phyloP scores from a whole-genome alignment of 2,113 vertebrate species.

The Pterophyllum scalare region DNA sequence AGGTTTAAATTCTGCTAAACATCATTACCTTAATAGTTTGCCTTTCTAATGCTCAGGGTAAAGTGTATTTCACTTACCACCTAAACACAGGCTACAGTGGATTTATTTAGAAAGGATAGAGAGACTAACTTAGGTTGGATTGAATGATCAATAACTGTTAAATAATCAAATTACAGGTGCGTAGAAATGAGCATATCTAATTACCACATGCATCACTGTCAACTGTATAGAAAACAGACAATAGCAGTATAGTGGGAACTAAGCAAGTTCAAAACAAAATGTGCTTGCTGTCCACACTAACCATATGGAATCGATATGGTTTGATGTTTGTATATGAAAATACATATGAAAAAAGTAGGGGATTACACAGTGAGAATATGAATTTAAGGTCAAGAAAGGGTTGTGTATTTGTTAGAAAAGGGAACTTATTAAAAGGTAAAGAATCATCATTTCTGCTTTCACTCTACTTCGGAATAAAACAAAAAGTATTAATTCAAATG shows the following conservation, averaged over 20 bases:
- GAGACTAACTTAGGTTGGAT: background rate
- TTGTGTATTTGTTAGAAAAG: conserved; percentile 3
- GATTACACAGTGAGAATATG: background rate
- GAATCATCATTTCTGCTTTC: conserved; percentile 25
- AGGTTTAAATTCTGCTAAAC: conserved; percentile 48
- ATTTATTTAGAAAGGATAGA: background rate
- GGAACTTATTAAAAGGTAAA: conserved; percentile 25
- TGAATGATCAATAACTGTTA: background rate
- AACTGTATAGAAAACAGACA: conserved; percentile 27
- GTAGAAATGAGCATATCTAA: background rate
- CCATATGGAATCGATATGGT: background rate
- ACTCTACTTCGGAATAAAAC: conserved; percentile 9
- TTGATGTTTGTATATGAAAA: background rate
- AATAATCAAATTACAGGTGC: background rate
- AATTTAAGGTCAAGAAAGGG: background rate
- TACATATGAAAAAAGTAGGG: background rate
- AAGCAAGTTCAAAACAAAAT: conserved; percentile 4
- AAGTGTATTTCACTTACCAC: background rate
- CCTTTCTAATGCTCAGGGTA: background rate
- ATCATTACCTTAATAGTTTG: conserved; percentile 14
- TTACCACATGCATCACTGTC: background rate
- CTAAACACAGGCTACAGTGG: background rate
- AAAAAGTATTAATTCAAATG: background rate
- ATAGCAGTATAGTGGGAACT: background rate
- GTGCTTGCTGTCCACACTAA: background rate